A percentile compares a stretch with the other conserved stretches of the same genome.
These are phyloP conservation scores for Trachops cirrhosus DNA, from an alignment of 2,797 vertebrate genomes.

Conservation along the genomic window DNA sequence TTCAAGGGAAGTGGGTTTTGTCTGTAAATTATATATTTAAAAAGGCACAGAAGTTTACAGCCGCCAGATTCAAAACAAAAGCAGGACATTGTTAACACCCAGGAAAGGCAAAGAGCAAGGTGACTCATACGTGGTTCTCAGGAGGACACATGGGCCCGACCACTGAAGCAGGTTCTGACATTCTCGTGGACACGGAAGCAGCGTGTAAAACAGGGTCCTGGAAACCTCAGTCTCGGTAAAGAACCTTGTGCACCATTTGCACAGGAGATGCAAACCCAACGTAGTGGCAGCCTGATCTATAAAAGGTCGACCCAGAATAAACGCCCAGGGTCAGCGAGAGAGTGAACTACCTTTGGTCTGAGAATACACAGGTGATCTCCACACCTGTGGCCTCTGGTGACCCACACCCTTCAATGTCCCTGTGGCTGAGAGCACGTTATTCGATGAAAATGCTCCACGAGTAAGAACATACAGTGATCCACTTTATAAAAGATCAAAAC, in stretches of 20 bases:
- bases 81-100: background rate
- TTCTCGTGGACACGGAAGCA: background rate
- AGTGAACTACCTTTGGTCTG: fast-evolving
- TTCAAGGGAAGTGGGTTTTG: background rate
- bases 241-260: background rate
- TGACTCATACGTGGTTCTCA: background rate
- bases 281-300: fast-evolving
- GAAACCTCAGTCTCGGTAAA: background rate
- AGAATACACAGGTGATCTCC: fast-evolving
- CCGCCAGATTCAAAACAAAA: background rate
- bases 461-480: background rate
- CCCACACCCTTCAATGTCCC: fast-evolving
- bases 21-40: background rate
- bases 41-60: background rate
- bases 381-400: background rate
- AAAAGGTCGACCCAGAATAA: too few relatives aligned
- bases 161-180: background rate
- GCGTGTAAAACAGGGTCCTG: background rate
- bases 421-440: fast-evolving
- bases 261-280: background rate
- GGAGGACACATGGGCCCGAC: too few relatives aligned
- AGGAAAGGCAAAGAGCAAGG: background rate
- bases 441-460: background rate
- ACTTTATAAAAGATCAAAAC: background rate
- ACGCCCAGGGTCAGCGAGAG: background rate